A percentile compares a stretch with the other conserved stretches of the same genome.
phyloP scores from a whole-genome alignment of 2,888 invertebrate genomes.

The Pteria penguin region DNA sequence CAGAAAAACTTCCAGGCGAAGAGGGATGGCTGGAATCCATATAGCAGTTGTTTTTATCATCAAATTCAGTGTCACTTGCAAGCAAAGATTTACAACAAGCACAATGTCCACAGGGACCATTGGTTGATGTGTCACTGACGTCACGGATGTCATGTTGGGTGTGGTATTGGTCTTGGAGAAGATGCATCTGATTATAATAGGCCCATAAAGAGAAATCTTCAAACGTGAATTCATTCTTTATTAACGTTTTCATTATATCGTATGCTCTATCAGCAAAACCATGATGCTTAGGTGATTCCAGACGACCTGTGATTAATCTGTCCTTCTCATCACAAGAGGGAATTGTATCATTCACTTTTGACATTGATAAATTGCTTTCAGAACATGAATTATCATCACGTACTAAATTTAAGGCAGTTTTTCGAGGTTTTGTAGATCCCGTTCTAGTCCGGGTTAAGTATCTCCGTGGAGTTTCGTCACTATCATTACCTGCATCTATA shows the following conservation, averaged over 20 bases:
- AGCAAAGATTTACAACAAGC: slow-evolving; percentile 19
- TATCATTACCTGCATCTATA: background rate
- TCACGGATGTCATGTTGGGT: too few species aligned
- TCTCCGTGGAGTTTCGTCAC: slow-evolving; percentile 14
- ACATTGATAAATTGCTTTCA: slow-evolving; percentile 21
- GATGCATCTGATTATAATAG: slow-evolving; percentile 27
- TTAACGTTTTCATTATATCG: slow-evolving; percentile 54
- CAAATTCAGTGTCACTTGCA: too few species aligned
- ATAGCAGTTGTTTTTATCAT: too few species aligned
- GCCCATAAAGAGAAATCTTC: slow-evolving; percentile 61
- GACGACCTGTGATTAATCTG: slow-evolving; percentile 5
- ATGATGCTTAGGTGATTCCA: background rate
- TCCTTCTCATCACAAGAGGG: background rate
- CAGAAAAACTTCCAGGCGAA: too few species aligned
- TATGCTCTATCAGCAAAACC: slow-evolving; percentile 7
- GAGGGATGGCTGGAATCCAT: too few species aligned
- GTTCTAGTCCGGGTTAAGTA: slow-evolving; percentile 47
- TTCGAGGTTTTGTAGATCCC: slow-evolving; percentile 9
- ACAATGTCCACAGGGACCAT: slow-evolving; percentile 30
- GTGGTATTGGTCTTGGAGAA: too few species aligned
- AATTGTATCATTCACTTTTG: background rate
- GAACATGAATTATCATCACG: background rate
- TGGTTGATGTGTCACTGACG: too few species aligned
- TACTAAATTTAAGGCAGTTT: background rate
- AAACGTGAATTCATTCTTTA: slow-evolving; percentile 66